Conservation (phyloP, 2,113 vertebrate species). For the Bos indicus region DNA sequence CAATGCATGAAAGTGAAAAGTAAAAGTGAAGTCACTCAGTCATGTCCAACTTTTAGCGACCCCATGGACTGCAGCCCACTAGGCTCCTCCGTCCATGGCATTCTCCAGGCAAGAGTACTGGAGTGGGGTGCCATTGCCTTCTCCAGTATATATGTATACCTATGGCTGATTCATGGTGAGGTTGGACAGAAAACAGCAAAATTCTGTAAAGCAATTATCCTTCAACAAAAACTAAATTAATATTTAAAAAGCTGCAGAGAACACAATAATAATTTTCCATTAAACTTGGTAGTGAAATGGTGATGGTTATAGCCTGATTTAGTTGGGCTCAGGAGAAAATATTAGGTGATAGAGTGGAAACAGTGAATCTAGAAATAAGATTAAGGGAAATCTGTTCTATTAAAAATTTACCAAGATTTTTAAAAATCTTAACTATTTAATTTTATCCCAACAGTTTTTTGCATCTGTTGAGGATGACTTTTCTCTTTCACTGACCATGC, state of each 20-base stretch:
- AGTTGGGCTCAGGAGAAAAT: background rate
- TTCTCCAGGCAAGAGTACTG: no score
- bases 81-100: no score
- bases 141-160: background rate
- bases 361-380: background rate
- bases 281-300: constrained; percentile 3
- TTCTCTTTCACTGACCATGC: background rate
- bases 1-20: no score
- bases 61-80: no score
- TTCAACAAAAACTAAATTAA: background rate
- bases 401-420: background rate
- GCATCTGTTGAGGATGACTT: background rate
- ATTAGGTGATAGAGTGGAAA: background rate
- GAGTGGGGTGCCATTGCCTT: no score
- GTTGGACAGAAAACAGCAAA: background rate
- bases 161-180: background rate
- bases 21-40: no score
- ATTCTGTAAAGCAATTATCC: background rate
- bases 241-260: background rate
- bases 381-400: background rate
- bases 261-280: background rate
- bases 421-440: background rate
- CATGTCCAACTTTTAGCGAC: no score
- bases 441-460: background rate
- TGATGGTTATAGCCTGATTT: background rate